A percentile compares a stretch with the other conserved stretches of the same genome.
These are phyloP conservation scores for Epistrophella euchroma DNA, from an alignment of 2,888 invertebrate genomes.

Conservation along the genomic window DNA sequence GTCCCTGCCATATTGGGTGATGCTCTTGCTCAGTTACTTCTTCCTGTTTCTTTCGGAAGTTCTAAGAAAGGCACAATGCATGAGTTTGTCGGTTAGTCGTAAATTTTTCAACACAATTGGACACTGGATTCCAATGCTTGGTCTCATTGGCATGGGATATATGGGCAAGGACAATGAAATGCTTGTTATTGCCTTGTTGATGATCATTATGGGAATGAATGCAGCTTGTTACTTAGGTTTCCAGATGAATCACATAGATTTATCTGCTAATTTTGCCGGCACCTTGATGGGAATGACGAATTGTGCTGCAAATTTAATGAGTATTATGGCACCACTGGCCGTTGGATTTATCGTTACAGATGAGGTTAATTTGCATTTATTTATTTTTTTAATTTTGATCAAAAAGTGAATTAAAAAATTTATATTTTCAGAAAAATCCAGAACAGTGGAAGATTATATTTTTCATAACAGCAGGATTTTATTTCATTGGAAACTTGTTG, in stretches of 20 bases:
- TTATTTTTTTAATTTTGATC: conserved; percentile 83
- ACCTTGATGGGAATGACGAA: conserved; percentile 88
- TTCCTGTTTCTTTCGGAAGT: conserved; percentile 84
- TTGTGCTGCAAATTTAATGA: conserved; percentile 88
- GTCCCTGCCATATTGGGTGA: conserved; percentile 85
- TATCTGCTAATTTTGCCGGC: conserved; percentile 93
- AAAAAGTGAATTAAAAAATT: conserved; percentile 78
- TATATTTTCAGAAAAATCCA: conserved; percentile 85
- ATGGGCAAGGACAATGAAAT: conserved; percentile 80
- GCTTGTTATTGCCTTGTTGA: conserved; percentile 87
- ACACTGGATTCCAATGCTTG: conserved; percentile 85
- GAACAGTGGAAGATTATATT: conserved; percentile 89
- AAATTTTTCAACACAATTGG: conserved; percentile 80
- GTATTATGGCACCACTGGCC: conserved; percentile 90
- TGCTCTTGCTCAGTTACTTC: conserved; percentile 84
- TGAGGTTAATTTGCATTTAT: conserved; percentile 87
- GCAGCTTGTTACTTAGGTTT: conserved; percentile 91
- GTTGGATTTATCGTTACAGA: conserved; percentile 89
- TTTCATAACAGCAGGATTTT: conserved; percentile 88
- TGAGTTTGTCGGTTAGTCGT: conserved; percentile 81
- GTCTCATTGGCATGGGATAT: conserved; percentile 85
- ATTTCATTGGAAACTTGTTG: conserved; percentile 87
- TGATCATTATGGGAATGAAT: conserved; percentile 90
- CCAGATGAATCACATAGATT: conserved; percentile 92
- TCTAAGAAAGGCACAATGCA: conserved; percentile 81